Evolutionary conservation across 2,888 invertebrate species (phyloP), one percentile per base, ranked within the genome.

Genomic region (Drosophila emarginata): DNA sequence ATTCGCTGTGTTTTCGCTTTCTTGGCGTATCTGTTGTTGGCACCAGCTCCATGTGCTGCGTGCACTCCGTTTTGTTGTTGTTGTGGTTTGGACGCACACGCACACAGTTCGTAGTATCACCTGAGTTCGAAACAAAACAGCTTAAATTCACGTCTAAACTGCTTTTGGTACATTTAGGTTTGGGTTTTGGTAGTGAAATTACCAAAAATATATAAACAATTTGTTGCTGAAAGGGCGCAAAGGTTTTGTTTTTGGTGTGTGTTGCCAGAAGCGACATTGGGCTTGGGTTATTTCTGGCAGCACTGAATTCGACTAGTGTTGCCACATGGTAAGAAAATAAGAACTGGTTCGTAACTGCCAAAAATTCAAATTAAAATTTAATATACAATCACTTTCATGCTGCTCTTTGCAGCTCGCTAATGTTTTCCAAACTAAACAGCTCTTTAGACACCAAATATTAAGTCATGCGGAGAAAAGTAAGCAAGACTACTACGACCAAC

Each of bases 1-100:
- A 94, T 82, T 94, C 94, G 54, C 73, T 82, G 40, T 79, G 77
- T 77, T 89, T 91, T 15, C 91, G 89, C 77, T 91, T 92, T 69
- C 87, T 87, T 57, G 90, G 86, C 58, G 84, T 40, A 74, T 68
- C 69, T 67, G 72, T 69, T 72, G 69, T 65, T 61, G 51, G 40
- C 64, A 21, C 18, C 36, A 69, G 74, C 64, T 87, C 83, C 83
- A 84, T 84, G 89, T 88, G 83, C 85, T 54, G 59, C 7, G 28
- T 36, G 45, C 50, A 65, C 50, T 61, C 21, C 18, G 53, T 52
- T 64, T 62, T 39, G 18, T 58, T 21, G 64, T 63, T 54, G 51
- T 54, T 32, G 32, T 36, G 11, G 54, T 32, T 54, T 18, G 32
- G 6, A 5, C 18, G 40, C 64, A 56, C 77, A 71, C 59, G 70